Base-by-base conservation (phyloP, 2,113 vertebrate genomes). In the Rousettus leschenaultii region DNA sequence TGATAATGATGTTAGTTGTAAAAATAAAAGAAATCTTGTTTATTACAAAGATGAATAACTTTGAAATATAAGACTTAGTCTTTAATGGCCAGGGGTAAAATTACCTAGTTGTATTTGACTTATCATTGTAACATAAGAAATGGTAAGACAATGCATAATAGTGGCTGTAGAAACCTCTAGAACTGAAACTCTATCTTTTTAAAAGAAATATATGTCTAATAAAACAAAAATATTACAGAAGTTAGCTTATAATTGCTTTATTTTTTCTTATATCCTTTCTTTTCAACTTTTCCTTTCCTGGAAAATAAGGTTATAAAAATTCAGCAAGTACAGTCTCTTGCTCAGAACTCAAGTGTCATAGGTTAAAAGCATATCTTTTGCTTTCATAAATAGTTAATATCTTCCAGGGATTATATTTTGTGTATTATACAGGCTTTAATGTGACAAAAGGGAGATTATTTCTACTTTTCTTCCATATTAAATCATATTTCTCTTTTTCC, bases 371-470 rank as follows among this genome's bases (percentile, higher is more conserved):
- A 40, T 75, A 26, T 48, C 26, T 87, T 77, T 77, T 35, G 35
- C 75, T 86, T 95, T 93, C 70, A 75, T 68, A 70, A 90, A 63
- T 77, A 75, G 35, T 87, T 93, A 35, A 77, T 82, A 68, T 75
- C 80, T 35, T 86, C 38, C n/a, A 38, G 13, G 30, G 43, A 70
- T 70, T 90, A 7, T 90, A 48, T 75, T 90, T 75, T 75, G n/a
- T 90, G 30, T 75, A 28, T 53, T 86, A 43, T 2, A 24, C 15
- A 91, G 57, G 22, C n/a, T 74, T 85, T 73, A 38, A 40, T 65
- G n/a, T 65, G 78, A 79, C 73, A 80, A 89, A 84, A 43, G 40
- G 8, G 26, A 83, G 45, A 79, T 26, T 65, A 63, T 61, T 77
- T n/a, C 68, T 61, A 70, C 35, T 48, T 91, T 55, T 12, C 18